Evolutionary conservation across 1,140 invertebrate species (phyloP), one percentile per base, ranked within the genome.

Genomic region (Nebria ingens): DNA sequence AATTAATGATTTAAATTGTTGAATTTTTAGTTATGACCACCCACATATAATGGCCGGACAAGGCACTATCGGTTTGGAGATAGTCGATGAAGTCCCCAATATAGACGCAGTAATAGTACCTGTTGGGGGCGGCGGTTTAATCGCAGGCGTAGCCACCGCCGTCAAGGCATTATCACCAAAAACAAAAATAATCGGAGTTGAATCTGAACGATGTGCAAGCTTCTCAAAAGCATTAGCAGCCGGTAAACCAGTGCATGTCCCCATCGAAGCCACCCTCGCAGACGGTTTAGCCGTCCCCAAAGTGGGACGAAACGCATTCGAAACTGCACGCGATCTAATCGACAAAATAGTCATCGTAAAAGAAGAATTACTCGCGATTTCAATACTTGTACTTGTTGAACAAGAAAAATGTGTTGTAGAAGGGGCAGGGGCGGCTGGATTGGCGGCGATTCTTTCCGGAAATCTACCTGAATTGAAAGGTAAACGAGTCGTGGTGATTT

Each of bases 341-440:
- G 93, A 96, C 70, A 91, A 87, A 77, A 76, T 93, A 77, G 82
- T 84, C 38, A 80, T 86, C 19, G 86, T 91, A 1, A 84, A 83
- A 58, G 87, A 91, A 67, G 85, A 88, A 68, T 89, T 83, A 80
- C 91, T 97, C 45, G 92, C 93, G 0, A 80, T 94, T 58, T 83
- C 91, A 2, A 95, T 97, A 58, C 70, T 96, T 25, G 78, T 88
- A 17, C 70, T 96, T 45, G 80, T 94, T 2, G 93, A 97, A 71
- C 77, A 85, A 55, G 92, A 95, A 70, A 96, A 97, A 69, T 89
- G 87, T 59, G 91, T 97, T 1, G 91, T 96, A 1, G 93, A 97
- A 71, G 93, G 90, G 0, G 93, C 90, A 1, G 93, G 93, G 0
- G 93, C 92, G 0, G 80, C 83, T 12, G 90, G 89, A 1, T 71